phyloP scores from a whole-genome alignment of 2,888 invertebrate genomes.

The Thumatha senex region DNA sequence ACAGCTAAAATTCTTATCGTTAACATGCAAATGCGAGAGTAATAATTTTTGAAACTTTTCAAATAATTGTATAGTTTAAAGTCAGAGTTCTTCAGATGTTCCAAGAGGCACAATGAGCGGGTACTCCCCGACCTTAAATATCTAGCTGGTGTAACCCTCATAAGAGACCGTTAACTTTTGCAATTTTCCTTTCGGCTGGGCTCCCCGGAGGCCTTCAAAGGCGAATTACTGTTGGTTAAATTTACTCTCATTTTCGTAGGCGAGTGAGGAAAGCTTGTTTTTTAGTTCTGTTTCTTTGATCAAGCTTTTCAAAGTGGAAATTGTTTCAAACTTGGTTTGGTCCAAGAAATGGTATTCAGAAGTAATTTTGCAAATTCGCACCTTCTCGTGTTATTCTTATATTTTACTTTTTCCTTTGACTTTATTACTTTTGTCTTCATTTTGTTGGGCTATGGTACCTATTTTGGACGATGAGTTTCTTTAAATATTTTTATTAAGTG shows the following conservation, averaged over 20 bases:
- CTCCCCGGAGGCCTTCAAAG: conserved; percentile 73
- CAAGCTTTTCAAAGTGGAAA: conserved; percentile 74
- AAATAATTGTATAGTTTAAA: conserved; percentile 43
- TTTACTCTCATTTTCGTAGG: conserved; percentile 74
- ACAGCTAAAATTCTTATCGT: conserved; percentile 13
- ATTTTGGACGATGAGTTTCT: not conserved
- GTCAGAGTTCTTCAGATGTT: conserved; percentile 26
- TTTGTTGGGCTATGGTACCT: not conserved
- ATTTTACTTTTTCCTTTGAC: conserved; percentile 21
- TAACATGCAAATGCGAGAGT: conserved; percentile 23
- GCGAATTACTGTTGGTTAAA: conserved; percentile 80
- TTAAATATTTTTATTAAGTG: not conserved
- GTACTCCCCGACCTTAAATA: conserved; percentile 31
- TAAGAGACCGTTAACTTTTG: conserved; percentile 78
- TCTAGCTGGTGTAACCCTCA: conserved; percentile 64
- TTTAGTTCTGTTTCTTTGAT: conserved; percentile 82
- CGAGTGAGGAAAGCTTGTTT: conserved; percentile 62
- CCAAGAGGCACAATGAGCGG: conserved; percentile 28
- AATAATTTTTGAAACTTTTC: conserved; percentile 37
- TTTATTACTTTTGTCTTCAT: conserved; percentile 7
- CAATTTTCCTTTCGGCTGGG: conserved; percentile 73
- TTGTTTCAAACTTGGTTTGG: conserved; percentile 72
- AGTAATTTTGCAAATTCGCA: conserved; percentile 75
- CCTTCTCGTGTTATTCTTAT: conserved; percentile 42
- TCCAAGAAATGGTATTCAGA: conserved; percentile 72